Evolutionary conservation across 2,888 invertebrate genomes (phyloP).

Genomic region (Trypoxylon attenuatum): DNA sequence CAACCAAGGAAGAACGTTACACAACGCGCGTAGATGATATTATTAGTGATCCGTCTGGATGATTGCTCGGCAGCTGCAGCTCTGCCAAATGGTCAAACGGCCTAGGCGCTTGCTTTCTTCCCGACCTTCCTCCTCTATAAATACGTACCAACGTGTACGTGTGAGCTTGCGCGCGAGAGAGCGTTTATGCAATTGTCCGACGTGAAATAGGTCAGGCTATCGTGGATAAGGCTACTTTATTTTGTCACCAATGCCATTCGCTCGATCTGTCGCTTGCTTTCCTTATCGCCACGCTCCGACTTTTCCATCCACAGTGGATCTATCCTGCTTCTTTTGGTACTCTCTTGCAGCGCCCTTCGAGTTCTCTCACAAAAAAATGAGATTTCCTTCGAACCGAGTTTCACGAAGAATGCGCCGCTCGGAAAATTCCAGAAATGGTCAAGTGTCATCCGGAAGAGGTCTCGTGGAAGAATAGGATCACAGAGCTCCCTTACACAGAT

Average conservation of each 20-base stretch:
- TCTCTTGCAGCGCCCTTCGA: too few species aligned
- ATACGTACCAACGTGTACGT: conserved; percentile 29
- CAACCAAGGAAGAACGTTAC: conserved; percentile 48
- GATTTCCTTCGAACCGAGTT: too few species aligned
- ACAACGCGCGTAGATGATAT: conserved; percentile 49
- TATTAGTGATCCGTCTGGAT: conserved; percentile 56
- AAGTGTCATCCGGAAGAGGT: too few species aligned
- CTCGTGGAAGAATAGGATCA: too few species aligned
- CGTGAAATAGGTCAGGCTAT: conserved; percentile 50
- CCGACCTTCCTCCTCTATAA: conserved; percentile 59
- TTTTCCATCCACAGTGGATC: too few species aligned
- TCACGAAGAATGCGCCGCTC: too few species aligned
- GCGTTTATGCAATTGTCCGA: conserved; percentile 57
- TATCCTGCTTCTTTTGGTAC: too few species aligned
- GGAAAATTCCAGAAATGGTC: too few species aligned
- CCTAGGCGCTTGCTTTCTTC: conserved; percentile 60
- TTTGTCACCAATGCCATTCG: conserved; percentile 38
- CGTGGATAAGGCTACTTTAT: conserved; percentile 45
- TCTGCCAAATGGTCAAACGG: conserved; percentile 59
- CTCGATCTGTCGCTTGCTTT: conserved; percentile 26
- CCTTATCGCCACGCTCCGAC: conserved; percentile 24
- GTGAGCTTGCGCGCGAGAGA: conserved; percentile 52
- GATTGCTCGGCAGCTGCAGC: conserved; percentile 56
- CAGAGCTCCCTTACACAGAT: too few species aligned
- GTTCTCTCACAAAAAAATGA: too few species aligned